Conservation (phyloP, 2,113 vertebrate species). For the Pogona vitticeps region DNA sequence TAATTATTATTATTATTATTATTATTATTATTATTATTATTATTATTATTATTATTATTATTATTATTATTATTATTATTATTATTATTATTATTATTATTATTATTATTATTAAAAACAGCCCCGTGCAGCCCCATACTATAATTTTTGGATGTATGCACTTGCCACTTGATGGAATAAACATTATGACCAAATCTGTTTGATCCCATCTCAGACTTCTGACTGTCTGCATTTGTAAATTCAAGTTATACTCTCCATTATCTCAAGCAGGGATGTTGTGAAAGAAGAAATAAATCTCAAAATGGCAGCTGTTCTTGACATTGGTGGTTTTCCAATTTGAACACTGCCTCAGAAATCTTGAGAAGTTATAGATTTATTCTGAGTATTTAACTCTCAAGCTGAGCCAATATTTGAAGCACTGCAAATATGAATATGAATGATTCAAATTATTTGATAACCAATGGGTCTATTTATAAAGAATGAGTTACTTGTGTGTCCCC, state of each 20-base stretch:
- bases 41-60: no score
- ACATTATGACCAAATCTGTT: conserved; percentile 46
- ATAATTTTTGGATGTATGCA: conserved; percentile 8
- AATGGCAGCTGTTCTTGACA: conserved; percentile 81
- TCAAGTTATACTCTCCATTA: conserved; percentile 52
- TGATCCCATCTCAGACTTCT: conserved; percentile 51
- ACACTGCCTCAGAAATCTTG: conserved; percentile 57
- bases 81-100: no score
- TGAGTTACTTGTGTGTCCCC: background rate
- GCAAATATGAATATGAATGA: conserved; percentile 36
- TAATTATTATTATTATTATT: no score
- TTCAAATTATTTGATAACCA: background rate
- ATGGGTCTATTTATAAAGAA: background rate
- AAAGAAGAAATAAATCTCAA: conserved; percentile 63
- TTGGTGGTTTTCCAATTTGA: conserved; percentile 72
- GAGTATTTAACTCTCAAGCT: conserved; percentile 46
- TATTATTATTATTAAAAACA: no score
- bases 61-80: no score
- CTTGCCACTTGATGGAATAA: conserved; percentile 22
- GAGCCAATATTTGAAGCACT: conserved; percentile 40
- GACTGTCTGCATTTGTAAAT: conserved; percentile 68
- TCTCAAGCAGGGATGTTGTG: conserved; percentile 22
- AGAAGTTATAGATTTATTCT: conserved; percentile 43
- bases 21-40: no score
- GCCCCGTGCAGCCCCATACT: no score